Percentiles rank a stretch among this genome's conserved stretches.
Evolutionary conservation across 2,797 vertebrate species (phyloP).

Genomic region (Hafferia zeledoni): DNA sequence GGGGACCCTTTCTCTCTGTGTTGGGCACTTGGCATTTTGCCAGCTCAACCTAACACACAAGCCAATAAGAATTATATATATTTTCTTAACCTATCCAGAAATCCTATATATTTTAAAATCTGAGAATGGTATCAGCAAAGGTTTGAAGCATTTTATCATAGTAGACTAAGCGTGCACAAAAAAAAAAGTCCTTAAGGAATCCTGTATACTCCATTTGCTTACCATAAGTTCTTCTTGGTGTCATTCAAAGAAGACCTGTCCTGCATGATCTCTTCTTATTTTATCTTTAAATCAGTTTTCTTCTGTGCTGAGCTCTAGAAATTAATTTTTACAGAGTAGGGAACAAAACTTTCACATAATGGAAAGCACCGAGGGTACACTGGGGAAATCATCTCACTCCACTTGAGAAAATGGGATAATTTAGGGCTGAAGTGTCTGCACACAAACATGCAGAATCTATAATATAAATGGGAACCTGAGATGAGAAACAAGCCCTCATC

Average conservation of each 20-base stretch:
- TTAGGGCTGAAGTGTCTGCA: neutral
- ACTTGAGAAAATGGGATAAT: neutral
- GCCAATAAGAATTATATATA: neutral
- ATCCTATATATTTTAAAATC: neutral
- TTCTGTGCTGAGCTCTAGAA: neutral
- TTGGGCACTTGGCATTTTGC: too few relatives aligned
- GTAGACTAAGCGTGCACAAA: neutral
- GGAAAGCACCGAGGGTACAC: neutral
- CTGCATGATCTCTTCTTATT: neutral
- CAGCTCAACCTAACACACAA: neutral
- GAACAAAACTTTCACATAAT: neutral
- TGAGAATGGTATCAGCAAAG: neutral
- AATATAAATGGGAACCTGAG: rapidly evolving
- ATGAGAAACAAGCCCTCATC: neutral
- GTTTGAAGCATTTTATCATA: neutral
- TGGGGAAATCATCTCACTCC: neutral
- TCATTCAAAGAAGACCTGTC: neutral
- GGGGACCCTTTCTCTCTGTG: too few relatives aligned
- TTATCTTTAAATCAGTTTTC: neutral
- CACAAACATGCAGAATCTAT: neutral
- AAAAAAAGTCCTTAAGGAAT: neutral
- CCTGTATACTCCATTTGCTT: neutral
- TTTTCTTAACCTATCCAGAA: neutral
- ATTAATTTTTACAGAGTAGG: neutral
- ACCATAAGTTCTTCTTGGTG: neutral